Evolutionary conservation across 2,113 vertebrate species (phyloP).

Genomic region (Alligator sinensis): DNA sequence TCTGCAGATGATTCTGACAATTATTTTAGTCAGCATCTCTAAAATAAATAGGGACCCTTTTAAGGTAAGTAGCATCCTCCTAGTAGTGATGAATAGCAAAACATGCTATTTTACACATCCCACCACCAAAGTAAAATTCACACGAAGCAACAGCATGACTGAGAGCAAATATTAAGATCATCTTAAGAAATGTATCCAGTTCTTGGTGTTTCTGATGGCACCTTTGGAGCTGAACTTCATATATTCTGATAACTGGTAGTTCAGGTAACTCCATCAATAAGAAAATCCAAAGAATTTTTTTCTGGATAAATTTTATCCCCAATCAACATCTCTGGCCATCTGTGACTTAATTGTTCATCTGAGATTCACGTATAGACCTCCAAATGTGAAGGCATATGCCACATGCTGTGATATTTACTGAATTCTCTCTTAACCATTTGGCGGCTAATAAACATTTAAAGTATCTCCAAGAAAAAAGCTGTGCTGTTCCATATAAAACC

Average conservation of each 20-base stretch:
- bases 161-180: conserved; percentile 14
- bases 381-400: not conserved
- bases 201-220: not conserved
- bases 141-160: not conserved
- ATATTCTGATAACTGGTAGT: not conserved
- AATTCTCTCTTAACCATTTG: conserved; percentile 8
- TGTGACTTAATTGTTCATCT: conserved; percentile 42
- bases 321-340: conserved; percentile 24
- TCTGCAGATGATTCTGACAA: too few relatives aligned
- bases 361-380: conserved; percentile 52
- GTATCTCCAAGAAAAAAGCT: conserved; percentile 24
- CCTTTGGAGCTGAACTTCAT: conserved; percentile 29
- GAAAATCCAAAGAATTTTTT: conserved; percentile 8
- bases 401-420: conserved; percentile 23
- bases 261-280: not conserved
- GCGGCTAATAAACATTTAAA: not conserved
- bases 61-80: not conserved
- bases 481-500: conserved; percentile 35
- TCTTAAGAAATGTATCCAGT: conserved; percentile 11
- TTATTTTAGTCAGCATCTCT: not conserved
- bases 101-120: not conserved
- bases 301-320: not conserved
- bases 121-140: conserved; percentile 20
- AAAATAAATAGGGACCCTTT: conserved; percentile 5
- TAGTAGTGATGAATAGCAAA: conserved; percentile 1